Evolutionary conservation across 2,113 vertebrate species (phyloP).

Genomic region (Sylvia atricapilla): DNA sequence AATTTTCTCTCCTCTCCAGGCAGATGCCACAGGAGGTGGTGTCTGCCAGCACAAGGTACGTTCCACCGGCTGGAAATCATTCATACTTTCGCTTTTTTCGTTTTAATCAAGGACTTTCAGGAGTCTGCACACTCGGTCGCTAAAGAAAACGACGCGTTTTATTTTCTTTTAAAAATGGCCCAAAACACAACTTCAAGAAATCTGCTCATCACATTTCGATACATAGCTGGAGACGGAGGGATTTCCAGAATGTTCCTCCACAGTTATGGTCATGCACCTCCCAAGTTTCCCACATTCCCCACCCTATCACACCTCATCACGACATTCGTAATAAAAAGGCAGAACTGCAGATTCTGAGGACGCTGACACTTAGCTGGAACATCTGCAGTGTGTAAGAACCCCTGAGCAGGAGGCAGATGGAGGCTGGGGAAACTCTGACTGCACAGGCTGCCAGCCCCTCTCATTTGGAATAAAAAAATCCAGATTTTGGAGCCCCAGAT

Average conservation of each 20-base stretch:
- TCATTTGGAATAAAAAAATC: neutral
- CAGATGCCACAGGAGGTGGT: neutral
- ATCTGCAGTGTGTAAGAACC: neutral
- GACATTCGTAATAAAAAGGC: neutral
- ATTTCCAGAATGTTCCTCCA: neutral
- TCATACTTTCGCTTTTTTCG: neutral
- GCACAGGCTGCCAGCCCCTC: neutral
- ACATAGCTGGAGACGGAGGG: neutral
- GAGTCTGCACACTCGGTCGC: neutral
- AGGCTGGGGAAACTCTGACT: neutral
- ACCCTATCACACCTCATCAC: neutral
- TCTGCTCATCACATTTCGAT: neutral
- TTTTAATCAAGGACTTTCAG: neutral
- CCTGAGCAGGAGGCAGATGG: neutral
- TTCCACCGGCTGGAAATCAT: neutral
- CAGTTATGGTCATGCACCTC: neutral
- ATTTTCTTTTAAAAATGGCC: slow-evolving; percentile 21
- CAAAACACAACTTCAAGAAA: neutral
- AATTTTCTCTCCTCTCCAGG: rapidly evolving
- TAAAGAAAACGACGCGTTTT: slow-evolving; percentile 27
- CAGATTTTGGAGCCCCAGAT: neutral
- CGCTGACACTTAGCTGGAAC: neutral
- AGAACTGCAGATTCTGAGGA: neutral
- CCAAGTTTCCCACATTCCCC: neutral
- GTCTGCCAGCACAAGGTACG: neutral